These are phyloP conservation scores for Phrynosoma platyrhinos DNA, from an alignment of 2,113 vertebrate genomes.

Conservation along the genomic window DNA sequence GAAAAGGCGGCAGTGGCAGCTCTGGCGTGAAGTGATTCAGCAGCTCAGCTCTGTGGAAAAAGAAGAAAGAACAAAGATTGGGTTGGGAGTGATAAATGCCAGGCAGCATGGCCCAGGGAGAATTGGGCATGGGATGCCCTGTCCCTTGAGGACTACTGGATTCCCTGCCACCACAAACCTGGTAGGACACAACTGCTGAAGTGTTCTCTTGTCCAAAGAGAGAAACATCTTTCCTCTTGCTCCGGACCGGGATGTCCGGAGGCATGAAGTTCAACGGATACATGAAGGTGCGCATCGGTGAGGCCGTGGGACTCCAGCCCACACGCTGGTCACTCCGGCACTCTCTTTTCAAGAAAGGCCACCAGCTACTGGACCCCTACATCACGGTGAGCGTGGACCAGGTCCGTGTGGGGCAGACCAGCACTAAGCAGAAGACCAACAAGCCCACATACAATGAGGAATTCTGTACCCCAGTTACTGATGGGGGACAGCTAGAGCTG, in stretches of 20 bases:
- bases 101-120: constrained; percentile 33
- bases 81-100: not conserved
- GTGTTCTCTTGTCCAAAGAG: constrained; percentile 3
- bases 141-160: constrained; percentile 18
- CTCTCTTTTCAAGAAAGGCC: constrained; percentile 89
- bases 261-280: constrained; percentile 95
- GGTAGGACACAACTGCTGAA: not conserved
- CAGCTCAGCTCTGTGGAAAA: not conserved
- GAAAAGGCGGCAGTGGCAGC: constrained; percentile 18
- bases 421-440: constrained; percentile 95
- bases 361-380: constrained; percentile 89
- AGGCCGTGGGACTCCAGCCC: constrained; percentile 93
- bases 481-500: constrained; percentile 89
- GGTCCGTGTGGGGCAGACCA: constrained; percentile 91
- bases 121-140: constrained; percentile 40
- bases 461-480: constrained; percentile 87
- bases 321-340: constrained; percentile 92
- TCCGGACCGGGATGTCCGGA: constrained; percentile 70
- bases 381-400: constrained; percentile 96
- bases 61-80: constrained; percentile 37
- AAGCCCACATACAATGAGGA: constrained; percentile 96
- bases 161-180: not conserved
- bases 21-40: constrained; percentile 48
- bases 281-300: constrained; percentile 92
- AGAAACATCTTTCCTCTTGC: rapidly evolving